phyloP scores from a whole-genome alignment of 2,888 invertebrate genomes.

The Bellardia bayeri region DNA sequence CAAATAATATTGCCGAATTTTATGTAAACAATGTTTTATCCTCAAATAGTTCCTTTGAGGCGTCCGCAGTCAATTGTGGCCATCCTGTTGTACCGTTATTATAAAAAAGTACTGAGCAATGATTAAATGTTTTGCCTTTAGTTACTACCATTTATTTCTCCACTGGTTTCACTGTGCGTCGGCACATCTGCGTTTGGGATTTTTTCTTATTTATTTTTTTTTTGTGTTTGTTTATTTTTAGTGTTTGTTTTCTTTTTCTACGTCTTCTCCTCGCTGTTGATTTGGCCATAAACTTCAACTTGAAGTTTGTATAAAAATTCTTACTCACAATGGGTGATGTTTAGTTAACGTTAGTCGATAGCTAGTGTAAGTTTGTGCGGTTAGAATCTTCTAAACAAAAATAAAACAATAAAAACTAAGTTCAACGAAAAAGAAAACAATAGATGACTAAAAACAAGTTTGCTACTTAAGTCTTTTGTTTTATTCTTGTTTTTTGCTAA shows the following conservation, averaged over 20 bases:
- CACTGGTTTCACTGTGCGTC: neutral
- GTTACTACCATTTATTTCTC: neutral
- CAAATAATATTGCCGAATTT: too few relatives aligned
- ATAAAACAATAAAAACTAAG: neutral
- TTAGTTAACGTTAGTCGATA: conserved; percentile 66
- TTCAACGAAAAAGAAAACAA: neutral
- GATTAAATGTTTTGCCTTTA: neutral
- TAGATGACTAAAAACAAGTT: conserved; percentile 72
- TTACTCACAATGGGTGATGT: conserved; percentile 52
- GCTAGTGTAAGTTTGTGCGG: conserved; percentile 64
- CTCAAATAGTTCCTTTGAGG: too few relatives aligned
- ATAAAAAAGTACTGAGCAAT: too few relatives aligned
- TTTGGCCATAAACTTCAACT: conserved; percentile 69
- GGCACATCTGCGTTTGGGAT: conserved; percentile 21
- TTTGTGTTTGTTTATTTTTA: conserved; percentile 23
- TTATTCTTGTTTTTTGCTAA: conserved; percentile 37
- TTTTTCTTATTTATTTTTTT: conserved; percentile 25
- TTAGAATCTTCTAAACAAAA: conserved; percentile 2
- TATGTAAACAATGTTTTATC: too few relatives aligned
- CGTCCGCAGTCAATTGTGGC: too few relatives aligned
- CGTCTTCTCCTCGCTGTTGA: conserved; percentile 22
- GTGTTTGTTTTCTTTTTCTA: conserved; percentile 40
- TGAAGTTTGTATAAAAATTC: conserved; percentile 72
- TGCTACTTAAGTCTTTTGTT: conserved; percentile 79
- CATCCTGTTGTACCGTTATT: too few relatives aligned